Evolutionary conservation across 2,888 invertebrate genomes (phyloP).

Genomic region (Eilema depressum): DNA sequence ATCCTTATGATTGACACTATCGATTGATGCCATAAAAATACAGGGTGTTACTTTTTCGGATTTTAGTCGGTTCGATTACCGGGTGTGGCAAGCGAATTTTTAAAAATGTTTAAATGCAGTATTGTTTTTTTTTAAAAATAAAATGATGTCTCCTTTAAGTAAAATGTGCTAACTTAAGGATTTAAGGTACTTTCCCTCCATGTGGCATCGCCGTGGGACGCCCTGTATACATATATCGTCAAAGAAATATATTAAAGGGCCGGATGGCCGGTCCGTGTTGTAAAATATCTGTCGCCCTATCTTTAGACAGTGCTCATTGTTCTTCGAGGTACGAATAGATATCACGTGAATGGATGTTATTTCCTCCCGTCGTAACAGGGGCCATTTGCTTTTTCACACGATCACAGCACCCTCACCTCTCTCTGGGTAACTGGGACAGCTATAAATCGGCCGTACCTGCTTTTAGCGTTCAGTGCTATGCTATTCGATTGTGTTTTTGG

Average conservation of each 20-base stretch:
- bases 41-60: too few relatives aligned
- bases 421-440: slow-evolving; percentile 59
- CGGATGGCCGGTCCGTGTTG: slow-evolving; percentile 25
- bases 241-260: slow-evolving; percentile 21
- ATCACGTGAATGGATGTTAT: slow-evolving; percentile 60
- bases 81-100: too few relatives aligned
- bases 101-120: too few relatives aligned
- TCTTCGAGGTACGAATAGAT: slow-evolving; percentile 55
- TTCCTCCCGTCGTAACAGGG: slow-evolving; percentile 56
- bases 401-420: slow-evolving; percentile 49
- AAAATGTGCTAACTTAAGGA: too few relatives aligned
- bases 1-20: too few relatives aligned
- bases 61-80: too few relatives aligned
- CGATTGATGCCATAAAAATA: too few relatives aligned
- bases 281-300: slow-evolving; percentile 43
- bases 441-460: slow-evolving; percentile 59
- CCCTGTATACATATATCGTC: too few relatives aligned
- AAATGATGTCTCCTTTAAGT: too few relatives aligned
- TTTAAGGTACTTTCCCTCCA: too few relatives aligned
- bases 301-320: slow-evolving; percentile 56
- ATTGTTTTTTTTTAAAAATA: too few relatives aligned
- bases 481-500: slow-evolving; percentile 8
- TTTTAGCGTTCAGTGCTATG: slow-evolving; percentile 31
- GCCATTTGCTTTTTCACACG: slow-evolving; percentile 60
- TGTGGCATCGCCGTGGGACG: too few relatives aligned